A percentile compares a stretch with the other conserved stretches of the same genome.
These are phyloP conservation scores for Trichosurus vulpecula DNA, from an alignment of 2,797 vertebrate species.

Conservation along the genomic window DNA sequence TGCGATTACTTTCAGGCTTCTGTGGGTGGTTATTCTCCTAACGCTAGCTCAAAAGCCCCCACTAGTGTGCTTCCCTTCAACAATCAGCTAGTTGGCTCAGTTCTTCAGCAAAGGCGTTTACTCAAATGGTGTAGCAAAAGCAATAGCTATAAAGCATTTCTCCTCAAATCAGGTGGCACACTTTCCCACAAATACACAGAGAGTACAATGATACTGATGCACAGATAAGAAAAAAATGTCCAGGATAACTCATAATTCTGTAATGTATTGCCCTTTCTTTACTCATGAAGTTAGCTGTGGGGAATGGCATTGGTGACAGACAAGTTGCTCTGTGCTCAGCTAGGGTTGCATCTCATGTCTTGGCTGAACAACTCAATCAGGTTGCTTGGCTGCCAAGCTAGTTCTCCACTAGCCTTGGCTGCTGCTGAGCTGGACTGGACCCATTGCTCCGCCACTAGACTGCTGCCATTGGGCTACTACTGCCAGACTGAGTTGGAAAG, in stretches of 20 bases:
- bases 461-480: not conserved
- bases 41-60: not conserved
- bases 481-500: not conserved
- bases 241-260: not conserved
- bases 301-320: not conserved
- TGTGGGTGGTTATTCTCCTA: not conserved
- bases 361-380: not conserved
- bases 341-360: not conserved
- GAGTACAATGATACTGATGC: not conserved
- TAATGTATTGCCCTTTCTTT: not conserved
- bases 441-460: not conserved
- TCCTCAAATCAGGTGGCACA: no score
- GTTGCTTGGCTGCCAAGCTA: not conserved
- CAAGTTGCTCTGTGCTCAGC: not conserved
- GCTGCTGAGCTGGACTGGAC: not conserved
- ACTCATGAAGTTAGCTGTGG: not conserved
- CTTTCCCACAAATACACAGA: not conserved
- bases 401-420: not conserved
- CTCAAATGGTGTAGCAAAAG: not conserved
- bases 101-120: not conserved
- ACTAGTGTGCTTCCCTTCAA: not conserved
- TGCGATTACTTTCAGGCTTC: not conserved
- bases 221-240: not conserved
- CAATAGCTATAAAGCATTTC: not conserved
- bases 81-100: not conserved